Evolutionary conservation across 2,888 invertebrate species (phyloP), one percentile per base, ranked within the genome.

Genomic region (Allolobophora icterica): DNA sequence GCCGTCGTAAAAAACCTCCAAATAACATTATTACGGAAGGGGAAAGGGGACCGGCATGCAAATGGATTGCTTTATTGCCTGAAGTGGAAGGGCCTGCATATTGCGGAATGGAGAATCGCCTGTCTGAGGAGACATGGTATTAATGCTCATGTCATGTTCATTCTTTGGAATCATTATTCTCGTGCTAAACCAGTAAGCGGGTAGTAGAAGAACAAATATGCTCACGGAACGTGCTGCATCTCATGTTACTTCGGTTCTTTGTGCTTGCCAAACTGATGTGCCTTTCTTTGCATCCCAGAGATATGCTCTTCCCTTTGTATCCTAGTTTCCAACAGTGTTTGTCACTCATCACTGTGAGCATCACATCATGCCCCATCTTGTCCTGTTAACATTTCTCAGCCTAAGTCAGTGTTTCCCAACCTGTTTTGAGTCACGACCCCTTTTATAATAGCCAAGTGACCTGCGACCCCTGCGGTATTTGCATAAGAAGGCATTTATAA

Each of bases 11-110:
- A 71, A 71, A 71, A 71, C 71, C 30, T 71, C 71, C 71, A n/a
- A 71, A 71, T 71, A 71, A 71, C 71, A 71, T 71, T 71, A n/a
- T 71, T 71, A n/a, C 71, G n/a, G 71, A n/a, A 17, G 52, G 71
- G 71, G 71, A 11, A n/a, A n/a, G n/a, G 71, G 13, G 71, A n/a
- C 71, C 5, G 71, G 71, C 71, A 71, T 71, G 71, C 71, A n/a
- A 71, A 71, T 71, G 71, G 71, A 71, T 71, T 71, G 71, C 30
- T 71, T 71, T 71, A n/a, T 11, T 8, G 71, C 30, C 71, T 71
- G 30, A 71, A 71, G 11, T 71, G 71, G 71, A 71, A 71, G n/a
- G 71, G 11, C 52, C n/a, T 71, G 71, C 71, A 71, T 71, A 71
- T 71, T 71, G 71, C n/a, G 13, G 71, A 71, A 30, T 71, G 71